Evolutionary conservation across 1,140 invertebrate species (phyloP).

Genomic region (Halesus radiatus): DNA sequence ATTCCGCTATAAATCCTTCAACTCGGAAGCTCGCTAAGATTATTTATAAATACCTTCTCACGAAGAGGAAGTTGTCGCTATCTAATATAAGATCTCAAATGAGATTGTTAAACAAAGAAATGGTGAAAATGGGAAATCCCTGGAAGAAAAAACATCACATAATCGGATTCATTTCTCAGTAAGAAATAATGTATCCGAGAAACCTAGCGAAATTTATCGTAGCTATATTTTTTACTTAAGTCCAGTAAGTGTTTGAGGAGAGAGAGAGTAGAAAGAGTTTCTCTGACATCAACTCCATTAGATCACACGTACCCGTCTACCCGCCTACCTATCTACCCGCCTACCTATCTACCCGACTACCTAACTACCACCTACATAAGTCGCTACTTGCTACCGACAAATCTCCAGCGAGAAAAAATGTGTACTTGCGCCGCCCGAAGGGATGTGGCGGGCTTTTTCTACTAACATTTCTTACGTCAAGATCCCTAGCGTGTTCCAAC

Average conservation of each 20-base stretch:
- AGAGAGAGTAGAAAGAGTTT: not conserved
- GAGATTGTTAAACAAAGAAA: too few species aligned
- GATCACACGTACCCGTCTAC: not conserved
- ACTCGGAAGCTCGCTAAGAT: too few species aligned
- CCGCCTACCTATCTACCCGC: too few species aligned
- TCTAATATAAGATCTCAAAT: too few species aligned
- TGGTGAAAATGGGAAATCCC: too few species aligned
- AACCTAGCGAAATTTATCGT: not conserved
- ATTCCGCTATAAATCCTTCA: too few species aligned
- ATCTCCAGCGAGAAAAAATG: not conserved
- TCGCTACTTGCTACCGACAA: too few species aligned
- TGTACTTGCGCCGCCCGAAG: not conserved
- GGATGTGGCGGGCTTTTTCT: not conserved
- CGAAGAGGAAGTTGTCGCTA: too few species aligned
- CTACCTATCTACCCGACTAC: too few species aligned
- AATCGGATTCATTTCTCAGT: not conserved
- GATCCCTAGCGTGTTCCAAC: not conserved
- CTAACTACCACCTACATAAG: too few species aligned
- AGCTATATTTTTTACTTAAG: constrained; percentile 13
- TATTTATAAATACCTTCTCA: too few species aligned
- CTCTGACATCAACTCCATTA: constrained; percentile 17
- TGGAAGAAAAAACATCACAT: not conserved
- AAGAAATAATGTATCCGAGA: constrained; percentile 12
- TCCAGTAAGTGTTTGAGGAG: not conserved
- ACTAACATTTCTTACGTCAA: not conserved